Conservation (phyloP, 2,888 invertebrate genomes). For the Limnephilus rhombicus region DNA sequence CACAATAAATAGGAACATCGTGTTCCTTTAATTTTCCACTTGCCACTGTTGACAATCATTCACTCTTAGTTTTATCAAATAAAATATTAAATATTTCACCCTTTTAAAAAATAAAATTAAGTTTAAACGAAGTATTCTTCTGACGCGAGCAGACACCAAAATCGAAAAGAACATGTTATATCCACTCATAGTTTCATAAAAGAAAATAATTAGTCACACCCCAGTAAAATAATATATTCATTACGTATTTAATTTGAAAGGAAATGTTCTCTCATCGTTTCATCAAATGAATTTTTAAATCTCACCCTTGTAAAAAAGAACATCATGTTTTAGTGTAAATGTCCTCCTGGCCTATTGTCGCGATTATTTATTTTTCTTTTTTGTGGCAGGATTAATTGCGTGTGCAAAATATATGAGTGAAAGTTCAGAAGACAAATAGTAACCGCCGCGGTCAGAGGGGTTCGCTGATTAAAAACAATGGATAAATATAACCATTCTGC, state of each 20-base stretch:
- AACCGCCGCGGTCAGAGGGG: constrained; percentile 35
- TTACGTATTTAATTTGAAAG: background rate
- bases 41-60: no score
- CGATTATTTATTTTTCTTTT: constrained; percentile 41
- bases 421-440: constrained; percentile 47
- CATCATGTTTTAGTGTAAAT: constrained; percentile 46
- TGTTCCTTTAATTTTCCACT: no score
- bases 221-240: no score
- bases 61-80: no score
- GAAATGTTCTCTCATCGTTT: background rate
- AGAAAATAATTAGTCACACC: no score
- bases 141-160: no score
- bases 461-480: constrained; percentile 49
- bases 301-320: background rate
- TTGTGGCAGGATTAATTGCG: constrained; percentile 33
- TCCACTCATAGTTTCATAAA: no score
- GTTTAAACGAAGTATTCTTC: no score
- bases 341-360: constrained; percentile 28
- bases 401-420: constrained; percentile 48
- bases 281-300: background rate
- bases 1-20: no score
- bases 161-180: no score
- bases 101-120: no score
- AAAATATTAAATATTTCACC: no score
- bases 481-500: constrained; percentile 40